These are phyloP conservation scores for Tinea pellionella DNA, from an alignment of 2,888 invertebrate genomes.

Conservation along the genomic window DNA sequence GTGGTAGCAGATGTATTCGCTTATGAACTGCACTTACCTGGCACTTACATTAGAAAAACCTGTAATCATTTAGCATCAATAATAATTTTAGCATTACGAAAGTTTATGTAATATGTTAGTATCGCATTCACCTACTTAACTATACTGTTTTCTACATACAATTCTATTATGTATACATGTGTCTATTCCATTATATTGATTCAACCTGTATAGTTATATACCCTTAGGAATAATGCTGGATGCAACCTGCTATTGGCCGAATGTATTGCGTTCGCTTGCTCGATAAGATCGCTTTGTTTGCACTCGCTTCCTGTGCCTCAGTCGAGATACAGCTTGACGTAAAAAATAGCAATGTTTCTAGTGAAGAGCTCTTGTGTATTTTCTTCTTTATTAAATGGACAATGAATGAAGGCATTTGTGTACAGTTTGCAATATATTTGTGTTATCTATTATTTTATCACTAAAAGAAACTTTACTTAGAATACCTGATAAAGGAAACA, in stretches of 20 bases:
- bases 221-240: neutral
- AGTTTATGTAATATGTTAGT: too few species aligned
- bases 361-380: neutral
- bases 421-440: neutral
- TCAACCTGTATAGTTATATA: constrained; percentile 1
- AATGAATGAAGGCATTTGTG: neutral
- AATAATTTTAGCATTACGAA: too few species aligned
- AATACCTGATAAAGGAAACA: too few species aligned
- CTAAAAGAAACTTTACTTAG: too few species aligned
- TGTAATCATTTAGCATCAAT: too few species aligned
- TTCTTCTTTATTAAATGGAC: neutral
- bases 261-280: constrained; percentile 26
- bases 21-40: too few species aligned
- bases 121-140: too few species aligned
- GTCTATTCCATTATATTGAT: neutral
- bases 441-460: neutral
- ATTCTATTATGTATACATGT: neutral
- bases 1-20: too few species aligned
- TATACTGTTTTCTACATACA: too few species aligned
- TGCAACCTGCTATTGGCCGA: constrained; percentile 20
- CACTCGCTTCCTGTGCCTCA: constrained; percentile 17
- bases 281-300: constrained; percentile 30
- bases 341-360: constrained; percentile 3
- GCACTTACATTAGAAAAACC: too few species aligned
- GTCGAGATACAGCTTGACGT: constrained; percentile 5